A percentile compares a stretch with the other conserved stretches of the same genome.
phyloP scores from a whole-genome alignment of 2,888 invertebrate species.

The Aspidiotus destructor region DNA sequence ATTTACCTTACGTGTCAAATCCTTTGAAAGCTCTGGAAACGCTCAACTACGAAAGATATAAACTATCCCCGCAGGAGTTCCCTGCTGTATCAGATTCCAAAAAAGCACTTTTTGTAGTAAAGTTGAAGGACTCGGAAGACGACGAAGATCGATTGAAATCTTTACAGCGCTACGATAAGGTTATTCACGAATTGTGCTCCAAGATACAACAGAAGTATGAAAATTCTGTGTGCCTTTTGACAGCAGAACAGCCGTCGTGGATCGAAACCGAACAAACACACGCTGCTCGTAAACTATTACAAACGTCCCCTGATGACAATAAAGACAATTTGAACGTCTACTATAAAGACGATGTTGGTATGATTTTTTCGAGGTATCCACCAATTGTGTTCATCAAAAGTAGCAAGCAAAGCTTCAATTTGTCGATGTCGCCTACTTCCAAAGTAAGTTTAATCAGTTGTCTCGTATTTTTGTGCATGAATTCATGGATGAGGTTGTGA shows the following conservation, averaged over 20 bases:
- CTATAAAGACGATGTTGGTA: conserved; percentile 15
- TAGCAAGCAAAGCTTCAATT: too few species aligned
- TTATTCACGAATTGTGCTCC: conserved; percentile 10
- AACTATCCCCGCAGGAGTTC: background rate
- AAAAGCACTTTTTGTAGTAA: background rate
- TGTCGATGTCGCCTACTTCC: too few species aligned
- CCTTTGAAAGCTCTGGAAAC: background rate
- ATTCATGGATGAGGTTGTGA: too few species aligned
- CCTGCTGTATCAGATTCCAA: background rate
- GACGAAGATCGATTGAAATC: background rate
- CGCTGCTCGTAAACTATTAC: conserved; percentile 36
- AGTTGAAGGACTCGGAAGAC: background rate
- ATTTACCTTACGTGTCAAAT: background rate
- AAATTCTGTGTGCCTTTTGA: conserved; percentile 51
- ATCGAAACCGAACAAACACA: conserved; percentile 39
- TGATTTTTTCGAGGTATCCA: conserved; percentile 31
- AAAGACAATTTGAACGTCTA: conserved; percentile 22
- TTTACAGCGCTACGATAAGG: conserved; percentile 12
- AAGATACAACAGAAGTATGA: conserved; percentile 42
- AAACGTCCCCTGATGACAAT: conserved; percentile 19
- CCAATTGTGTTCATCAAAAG: conserved; percentile 14
- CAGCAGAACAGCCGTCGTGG: conserved; percentile 51
- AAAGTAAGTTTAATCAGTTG: too few species aligned
- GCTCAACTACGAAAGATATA: background rate
- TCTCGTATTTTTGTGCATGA: too few species aligned